Evolutionary conservation across 2,797 vertebrate species (phyloP), one percentile per base, ranked within the genome.

Genomic region (Gallinago solitaria): DNA sequence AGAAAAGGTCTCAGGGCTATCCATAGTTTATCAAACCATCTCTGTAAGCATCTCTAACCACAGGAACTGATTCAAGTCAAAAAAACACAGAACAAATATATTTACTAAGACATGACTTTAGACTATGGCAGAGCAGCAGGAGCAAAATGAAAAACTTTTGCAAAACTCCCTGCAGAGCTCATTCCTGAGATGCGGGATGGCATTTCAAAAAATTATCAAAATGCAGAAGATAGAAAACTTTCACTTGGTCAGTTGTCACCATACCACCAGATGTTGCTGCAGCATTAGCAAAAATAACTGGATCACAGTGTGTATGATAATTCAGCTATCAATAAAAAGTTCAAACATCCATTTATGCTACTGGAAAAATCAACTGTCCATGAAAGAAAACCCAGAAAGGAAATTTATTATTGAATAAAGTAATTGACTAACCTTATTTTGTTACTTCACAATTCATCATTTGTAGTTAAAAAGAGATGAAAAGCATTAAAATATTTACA

Each of bases 401-500:
- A 77, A 93, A 94, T 90, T 84, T 89, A 84, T 84, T 94, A 93
- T 30, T 65, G 75, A 96, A 87, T 6, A 87, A 71, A 86, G 12
- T 90, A 74, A 76, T 76, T 84, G 83, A 69, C 63, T 83, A 78
- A 86, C 83, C 11, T 76, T 64, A 17, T 69, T 96, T 80, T 63
- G 10, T 71, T 82, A 75, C 85, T 94, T 79, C 69, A 89, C 35
- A 84, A 71, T 69, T 77, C 39, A 86, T 70, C 25, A 92, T 69
- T 93, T 79, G 25, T 87, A 64, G 79, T 89, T 94, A 61, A 87
- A 92, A 84, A 91, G 23, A 83, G 25, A 47, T 68, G 18, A 94
- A 92, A 93, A 94, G 50, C 33, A 86, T 82, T 88, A 89, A 84
- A 93, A 92, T 93, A 91, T 87, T 94, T 97, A 88, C 69, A 92